Conservation (phyloP, 2,113 vertebrate species). For the Hippopotamus amphibius region DNA sequence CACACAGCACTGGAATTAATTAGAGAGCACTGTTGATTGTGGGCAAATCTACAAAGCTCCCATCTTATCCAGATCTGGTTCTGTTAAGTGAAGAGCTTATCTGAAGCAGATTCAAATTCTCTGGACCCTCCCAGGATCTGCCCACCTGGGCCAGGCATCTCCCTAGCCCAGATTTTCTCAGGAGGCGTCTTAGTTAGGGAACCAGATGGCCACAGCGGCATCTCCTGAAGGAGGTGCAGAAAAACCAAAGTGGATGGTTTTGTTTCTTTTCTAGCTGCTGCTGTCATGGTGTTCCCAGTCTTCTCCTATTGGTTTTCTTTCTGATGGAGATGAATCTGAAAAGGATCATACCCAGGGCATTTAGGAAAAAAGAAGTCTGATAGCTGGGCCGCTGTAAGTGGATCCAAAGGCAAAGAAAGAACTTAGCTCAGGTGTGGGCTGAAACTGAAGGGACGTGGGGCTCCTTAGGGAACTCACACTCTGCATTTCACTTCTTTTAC, state of each 20-base stretch:
- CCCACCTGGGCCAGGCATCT: conserved; percentile 26
- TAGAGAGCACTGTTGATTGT: conserved; percentile 21
- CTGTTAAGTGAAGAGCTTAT: neutral
- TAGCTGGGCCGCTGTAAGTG: neutral
- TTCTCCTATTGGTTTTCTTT: neutral
- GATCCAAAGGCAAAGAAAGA: neutral
- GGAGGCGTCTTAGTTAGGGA: neutral
- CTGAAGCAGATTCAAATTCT: neutral
- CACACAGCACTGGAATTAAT: conserved; percentile 67
- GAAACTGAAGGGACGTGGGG: neutral
- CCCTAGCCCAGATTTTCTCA: conserved; percentile 25
- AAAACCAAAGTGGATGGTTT: neutral
- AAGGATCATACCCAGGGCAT: neutral
- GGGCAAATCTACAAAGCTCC: conserved; percentile 51
- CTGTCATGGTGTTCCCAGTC: neutral
- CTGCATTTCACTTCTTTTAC: neutral
- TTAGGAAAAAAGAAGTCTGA: neutral
- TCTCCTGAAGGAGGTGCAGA: neutral
- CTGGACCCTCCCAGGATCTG: neutral
- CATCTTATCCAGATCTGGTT: conserved; percentile 37
- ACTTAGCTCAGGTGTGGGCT: neutral
- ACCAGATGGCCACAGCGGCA: neutral
- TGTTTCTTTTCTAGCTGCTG: neutral
- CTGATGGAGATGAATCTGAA: neutral
- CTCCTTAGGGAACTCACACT: neutral